Evolutionary conservation across 2,113 vertebrate species (phyloP).

Genomic region (Phaethon lepturus): DNA sequence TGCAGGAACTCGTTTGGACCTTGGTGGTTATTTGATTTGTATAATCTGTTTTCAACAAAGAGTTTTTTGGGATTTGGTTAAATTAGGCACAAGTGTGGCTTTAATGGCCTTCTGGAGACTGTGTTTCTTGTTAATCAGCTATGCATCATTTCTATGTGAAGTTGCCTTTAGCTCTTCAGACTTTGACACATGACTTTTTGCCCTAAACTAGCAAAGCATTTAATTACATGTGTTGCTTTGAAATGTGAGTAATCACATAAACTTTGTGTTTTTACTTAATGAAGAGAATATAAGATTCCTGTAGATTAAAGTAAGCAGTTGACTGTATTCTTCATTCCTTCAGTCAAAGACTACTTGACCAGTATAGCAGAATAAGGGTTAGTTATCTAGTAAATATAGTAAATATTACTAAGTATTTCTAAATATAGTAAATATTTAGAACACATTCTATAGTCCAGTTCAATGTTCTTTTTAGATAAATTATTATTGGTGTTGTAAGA

Average conservation of each 20-base stretch:
- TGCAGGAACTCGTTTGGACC: not conserved
- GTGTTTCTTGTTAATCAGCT: not conserved
- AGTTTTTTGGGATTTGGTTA: not conserved
- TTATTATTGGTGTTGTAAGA: not conserved
- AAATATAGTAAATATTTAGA: not conserved
- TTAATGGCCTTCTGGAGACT: not conserved
- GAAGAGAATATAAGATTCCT: not conserved
- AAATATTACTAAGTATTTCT: not conserved
- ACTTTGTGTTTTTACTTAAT: not conserved
- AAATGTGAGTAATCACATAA: not conserved
- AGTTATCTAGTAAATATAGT: not conserved
- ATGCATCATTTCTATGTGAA: not conserved
- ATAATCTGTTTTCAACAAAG: not conserved
- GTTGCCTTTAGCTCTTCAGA: not conserved
- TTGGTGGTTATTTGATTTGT: not conserved
- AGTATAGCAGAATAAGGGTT: not conserved
- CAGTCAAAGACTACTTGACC: not conserved
- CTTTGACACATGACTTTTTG: not conserved
- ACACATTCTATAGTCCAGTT: not conserved
- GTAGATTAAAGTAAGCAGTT: not conserved
- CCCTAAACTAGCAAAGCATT: not conserved
- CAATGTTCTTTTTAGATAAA: not conserved
- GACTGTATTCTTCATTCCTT: not conserved
- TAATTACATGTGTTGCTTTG: not conserved
- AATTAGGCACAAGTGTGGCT: not conserved